Base-by-base conservation (phyloP, 2,888 invertebrate genomes). In the Galeopsomyia nigrocyanea region DNA sequence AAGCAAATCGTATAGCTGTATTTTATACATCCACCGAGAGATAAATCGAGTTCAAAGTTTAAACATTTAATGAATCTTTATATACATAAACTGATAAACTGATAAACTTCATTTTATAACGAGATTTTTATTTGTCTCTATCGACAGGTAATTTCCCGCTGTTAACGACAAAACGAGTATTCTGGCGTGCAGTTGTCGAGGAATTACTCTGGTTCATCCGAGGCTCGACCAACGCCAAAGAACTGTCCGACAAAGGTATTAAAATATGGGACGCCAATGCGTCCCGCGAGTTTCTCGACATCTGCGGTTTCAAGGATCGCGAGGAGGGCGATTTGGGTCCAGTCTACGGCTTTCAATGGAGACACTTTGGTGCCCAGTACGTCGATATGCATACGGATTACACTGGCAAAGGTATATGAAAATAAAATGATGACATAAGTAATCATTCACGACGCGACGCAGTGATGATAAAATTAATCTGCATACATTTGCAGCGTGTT, bases 331-430 rank as follows among this genome's bases (percentile, higher is more conserved):
- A 99, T 87, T 89, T 99, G 55, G 98, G 98, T 0, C 99, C 99
- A 0, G 92, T 99, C 1, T 99, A 99, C 88, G 99, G 98, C 0
- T 99, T 99, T 83, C 99, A 99, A 85, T 99, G 99, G 99, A 91
- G 98, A 71, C 97, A 99, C 84, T 98, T 93, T 88, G 99, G 99
- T n/a, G 98, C 98, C 0, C 88, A 94, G 79, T 99, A 99, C 86
- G 88, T 90, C 58, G 91, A 93, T 79, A 94, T 94, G 88, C 89
- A 93, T 77, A 90, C 93, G 19, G 93, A 98, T 86, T 99, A 99
- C 83, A 89, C 88, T 0, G 92, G 92, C 0, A 83, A 91, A 82
- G 86, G 86, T 82, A 74, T 31, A 13, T 6, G n/a, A n/a, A n/a
- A n/a, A n/a, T n/a, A n/a, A n/a, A n/a, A n/a, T n/a, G n/a, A n/a